Evolutionary conservation across 2,113 vertebrate genomes (phyloP).

Genomic region (Megaleporinus macrocephalus): DNA sequence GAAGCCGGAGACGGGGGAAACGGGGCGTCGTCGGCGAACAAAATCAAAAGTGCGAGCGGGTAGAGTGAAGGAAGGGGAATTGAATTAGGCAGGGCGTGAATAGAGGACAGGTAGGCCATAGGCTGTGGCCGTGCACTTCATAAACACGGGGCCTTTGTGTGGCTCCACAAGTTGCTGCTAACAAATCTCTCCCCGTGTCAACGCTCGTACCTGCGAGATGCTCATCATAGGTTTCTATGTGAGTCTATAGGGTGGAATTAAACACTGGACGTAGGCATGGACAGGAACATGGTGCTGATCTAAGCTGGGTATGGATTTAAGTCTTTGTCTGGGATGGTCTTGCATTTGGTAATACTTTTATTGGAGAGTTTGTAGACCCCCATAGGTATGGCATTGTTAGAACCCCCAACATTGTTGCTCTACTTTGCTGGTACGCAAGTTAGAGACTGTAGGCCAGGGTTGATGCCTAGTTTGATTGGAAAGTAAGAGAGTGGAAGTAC

Average conservation of each 20-base stretch:
- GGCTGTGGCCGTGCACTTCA: conserved; percentile 48
- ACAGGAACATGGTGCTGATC: too few relatives aligned
- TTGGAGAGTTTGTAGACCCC: too few relatives aligned
- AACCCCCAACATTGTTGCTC: too few relatives aligned
- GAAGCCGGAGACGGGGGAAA: conserved; percentile 49
- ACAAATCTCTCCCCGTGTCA: background rate
- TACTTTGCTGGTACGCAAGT: too few relatives aligned
- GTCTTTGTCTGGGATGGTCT: too few relatives aligned
- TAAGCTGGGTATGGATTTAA: too few relatives aligned
- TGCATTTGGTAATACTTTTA: too few relatives aligned
- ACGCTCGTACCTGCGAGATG: background rate
- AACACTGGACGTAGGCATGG: too few relatives aligned
- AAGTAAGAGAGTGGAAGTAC: too few relatives aligned
- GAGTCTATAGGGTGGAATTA: background rate
- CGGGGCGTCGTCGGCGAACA: conserved; percentile 55
- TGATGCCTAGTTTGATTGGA: too few relatives aligned
- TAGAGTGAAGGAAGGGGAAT: conserved; percentile 54
- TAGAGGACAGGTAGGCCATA: conserved; percentile 59
- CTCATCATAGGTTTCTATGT: background rate
- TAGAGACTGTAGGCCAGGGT: too few relatives aligned
- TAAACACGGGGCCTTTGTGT: background rate
- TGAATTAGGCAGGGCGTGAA: conserved; percentile 70
- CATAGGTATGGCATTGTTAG: too few relatives aligned
- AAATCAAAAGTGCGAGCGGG: conserved; percentile 39
- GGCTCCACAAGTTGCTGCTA: background rate